A percentile compares a stretch with the other conserved stretches of the same genome.
These are phyloP conservation scores for Adelosebastes latens DNA, from an alignment of 2,797 vertebrate species.

Conservation along the genomic window DNA sequence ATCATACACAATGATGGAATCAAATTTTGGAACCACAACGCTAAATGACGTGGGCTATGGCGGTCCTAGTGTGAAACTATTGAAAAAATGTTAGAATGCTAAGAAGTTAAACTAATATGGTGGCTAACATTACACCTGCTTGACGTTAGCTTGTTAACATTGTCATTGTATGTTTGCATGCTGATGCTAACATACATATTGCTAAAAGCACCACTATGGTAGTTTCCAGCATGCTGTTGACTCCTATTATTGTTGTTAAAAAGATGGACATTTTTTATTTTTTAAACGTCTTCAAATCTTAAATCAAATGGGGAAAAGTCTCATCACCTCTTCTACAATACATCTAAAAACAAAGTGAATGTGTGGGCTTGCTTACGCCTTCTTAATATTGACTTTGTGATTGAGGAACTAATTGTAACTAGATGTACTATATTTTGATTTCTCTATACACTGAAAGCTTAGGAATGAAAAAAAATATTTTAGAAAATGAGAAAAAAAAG, in stretches of 20 bases:
- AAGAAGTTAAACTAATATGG: neutral
- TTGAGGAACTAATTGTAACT: neutral
- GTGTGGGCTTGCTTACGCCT: neutral
- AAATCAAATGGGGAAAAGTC: neutral
- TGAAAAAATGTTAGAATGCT: neutral
- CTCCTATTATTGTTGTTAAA: neutral
- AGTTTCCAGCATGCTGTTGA: neutral
- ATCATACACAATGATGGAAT: too few relatives aligned
- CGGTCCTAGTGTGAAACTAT: neutral
- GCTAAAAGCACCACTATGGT: neutral
- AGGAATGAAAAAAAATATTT: neutral
- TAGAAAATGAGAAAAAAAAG: neutral
- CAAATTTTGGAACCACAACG: too few relatives aligned
- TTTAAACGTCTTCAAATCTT: neutral
- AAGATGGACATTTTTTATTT: neutral
- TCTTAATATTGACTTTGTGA: neutral
- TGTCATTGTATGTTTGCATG: neutral
- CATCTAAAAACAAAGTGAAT: neutral
- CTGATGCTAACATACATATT: neutral
- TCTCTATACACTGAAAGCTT: neutral
- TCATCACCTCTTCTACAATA: neutral
- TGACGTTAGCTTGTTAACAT: neutral
- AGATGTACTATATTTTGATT: neutral
- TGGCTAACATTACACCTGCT: neutral
- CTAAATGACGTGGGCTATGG: too few relatives aligned